Percentiles rank a stretch among this genome's conserved stretches.
Evolutionary conservation across 2,113 vertebrate genomes (phyloP).

Genomic region (Apeltes quadracus): DNA sequence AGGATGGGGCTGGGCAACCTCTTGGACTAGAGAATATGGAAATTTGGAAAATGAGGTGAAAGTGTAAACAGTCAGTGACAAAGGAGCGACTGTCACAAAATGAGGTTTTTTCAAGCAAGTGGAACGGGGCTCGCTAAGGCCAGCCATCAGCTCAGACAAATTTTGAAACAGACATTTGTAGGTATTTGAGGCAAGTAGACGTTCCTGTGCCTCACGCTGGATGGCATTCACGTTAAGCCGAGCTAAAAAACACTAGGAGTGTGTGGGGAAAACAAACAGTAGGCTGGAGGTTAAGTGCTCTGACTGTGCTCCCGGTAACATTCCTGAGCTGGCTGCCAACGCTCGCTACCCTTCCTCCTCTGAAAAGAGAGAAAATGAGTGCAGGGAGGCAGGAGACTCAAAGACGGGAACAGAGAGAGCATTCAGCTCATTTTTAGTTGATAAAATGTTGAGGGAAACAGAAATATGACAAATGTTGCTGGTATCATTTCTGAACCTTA

Average conservation of each 20-base stretch:
- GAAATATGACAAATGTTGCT: conserved; percentile 41
- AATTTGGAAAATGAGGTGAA: not conserved
- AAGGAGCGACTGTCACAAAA: not conserved
- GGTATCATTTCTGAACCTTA: conserved; percentile 12
- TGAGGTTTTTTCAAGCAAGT: not conserved
- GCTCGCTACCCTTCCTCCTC: conserved; percentile 63
- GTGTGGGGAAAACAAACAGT: conserved; percentile 68
- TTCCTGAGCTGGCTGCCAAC: conserved; percentile 72
- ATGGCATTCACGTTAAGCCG: conserved; percentile 29
- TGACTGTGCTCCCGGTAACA: conserved; percentile 69
- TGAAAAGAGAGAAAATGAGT: conserved; percentile 65
- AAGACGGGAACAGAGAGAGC: conserved; percentile 56
- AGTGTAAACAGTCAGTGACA: conserved; percentile 1
- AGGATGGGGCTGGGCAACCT: not conserved
- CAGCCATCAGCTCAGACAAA: not conserved
- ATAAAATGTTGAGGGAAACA: conserved; percentile 29
- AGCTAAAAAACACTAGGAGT: conserved; percentile 47
- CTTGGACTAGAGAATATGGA: conserved; percentile 3
- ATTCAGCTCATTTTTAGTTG: conserved; percentile 52
- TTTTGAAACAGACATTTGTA: not conserved
- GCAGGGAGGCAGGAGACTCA: conserved; percentile 41
- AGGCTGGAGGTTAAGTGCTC: conserved; percentile 71
- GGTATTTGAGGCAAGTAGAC: conserved; percentile 11
- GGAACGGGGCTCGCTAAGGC: not conserved
- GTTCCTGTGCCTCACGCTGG: conserved; percentile 22